Evolutionary conservation across 2,888 invertebrate species (phyloP).

Genomic region (Melitaea athalia): DNA sequence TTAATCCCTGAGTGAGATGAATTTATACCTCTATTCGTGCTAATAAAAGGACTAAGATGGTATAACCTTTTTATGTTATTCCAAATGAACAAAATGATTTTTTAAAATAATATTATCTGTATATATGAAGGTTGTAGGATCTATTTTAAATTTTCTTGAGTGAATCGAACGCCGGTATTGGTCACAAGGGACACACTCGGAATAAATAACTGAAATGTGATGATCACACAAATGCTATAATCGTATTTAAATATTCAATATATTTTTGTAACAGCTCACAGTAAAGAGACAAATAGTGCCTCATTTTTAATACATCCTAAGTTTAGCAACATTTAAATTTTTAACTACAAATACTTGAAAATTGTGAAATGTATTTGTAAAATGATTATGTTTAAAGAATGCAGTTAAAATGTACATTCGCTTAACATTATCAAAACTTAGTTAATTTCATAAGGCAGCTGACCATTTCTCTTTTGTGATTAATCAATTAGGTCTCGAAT

Average conservation of each 20-base stretch:
- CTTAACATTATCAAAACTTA: not conserved
- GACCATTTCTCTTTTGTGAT: slow-evolving; percentile 19
- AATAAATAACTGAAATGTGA: slow-evolving; percentile 11
- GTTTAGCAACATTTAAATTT: not conserved
- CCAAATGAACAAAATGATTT: slow-evolving; percentile 70
- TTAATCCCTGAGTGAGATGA: slow-evolving; percentile 8
- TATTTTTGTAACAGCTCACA: slow-evolving; percentile 22
- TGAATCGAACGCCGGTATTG: slow-evolving; percentile 8
- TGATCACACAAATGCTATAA: slow-evolving; percentile 19
- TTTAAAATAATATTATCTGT: slow-evolving; percentile 47
- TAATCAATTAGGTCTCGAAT: slow-evolving; percentile 15
- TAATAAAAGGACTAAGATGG: slow-evolving; percentile 2
- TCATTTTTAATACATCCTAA: not conserved
- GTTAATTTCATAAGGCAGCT: slow-evolving; percentile 4
- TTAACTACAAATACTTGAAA: not conserved
- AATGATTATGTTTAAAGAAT: not conserved
- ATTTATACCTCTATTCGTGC: not conserved
- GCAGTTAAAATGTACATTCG: not conserved
- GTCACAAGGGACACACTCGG: slow-evolving; percentile 19
- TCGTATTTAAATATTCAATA: slow-evolving; percentile 20
- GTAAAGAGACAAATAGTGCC: not conserved
- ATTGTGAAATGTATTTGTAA: not conserved
- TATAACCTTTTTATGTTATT: slow-evolving; percentile 31
- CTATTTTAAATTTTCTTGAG: slow-evolving; percentile 14
- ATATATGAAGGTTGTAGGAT: slow-evolving; percentile 45